Conservation (phyloP, 2,113 vertebrate genomes). For the Lycaon pictus region DNA sequence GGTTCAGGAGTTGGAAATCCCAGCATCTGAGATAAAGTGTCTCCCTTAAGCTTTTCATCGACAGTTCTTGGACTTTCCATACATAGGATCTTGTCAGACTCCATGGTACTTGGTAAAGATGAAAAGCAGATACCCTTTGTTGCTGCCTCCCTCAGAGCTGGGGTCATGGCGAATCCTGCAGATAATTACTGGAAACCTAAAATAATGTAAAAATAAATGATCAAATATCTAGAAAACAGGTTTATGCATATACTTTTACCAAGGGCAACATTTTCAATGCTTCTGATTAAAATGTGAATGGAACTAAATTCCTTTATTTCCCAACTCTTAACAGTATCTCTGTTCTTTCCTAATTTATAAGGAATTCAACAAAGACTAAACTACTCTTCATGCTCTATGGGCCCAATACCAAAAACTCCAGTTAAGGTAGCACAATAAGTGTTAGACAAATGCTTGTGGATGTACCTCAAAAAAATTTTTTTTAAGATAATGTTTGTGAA, state of each 20-base stretch:
- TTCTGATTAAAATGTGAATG: slow-evolving; percentile 64
- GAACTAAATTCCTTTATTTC: background rate
- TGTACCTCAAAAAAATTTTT: background rate
- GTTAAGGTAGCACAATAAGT: background rate
- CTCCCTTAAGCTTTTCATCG: slow-evolving; percentile 88
- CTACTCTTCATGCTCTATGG: background rate
- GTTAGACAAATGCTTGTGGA: background rate
- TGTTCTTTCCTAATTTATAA: background rate
- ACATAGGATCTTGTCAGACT: slow-evolving; percentile 87
- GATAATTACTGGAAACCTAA: slow-evolving; percentile 88
- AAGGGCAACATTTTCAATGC: slow-evolving; percentile 38
- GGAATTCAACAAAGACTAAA: slow-evolving; percentile 23
- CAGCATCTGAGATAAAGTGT: slow-evolving; percentile 88
- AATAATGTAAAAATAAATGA: slow-evolving; percentile 86
- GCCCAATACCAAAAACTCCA: slow-evolving; percentile 14
- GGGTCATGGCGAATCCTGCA: slow-evolving; percentile 91
- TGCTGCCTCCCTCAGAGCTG: slow-evolving; percentile 92
- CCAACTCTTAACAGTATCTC: background rate
- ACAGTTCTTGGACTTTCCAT: slow-evolving; percentile 87
- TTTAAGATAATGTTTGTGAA: background rate
- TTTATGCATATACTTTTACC: slow-evolving; percentile 53
- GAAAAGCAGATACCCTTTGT: slow-evolving; percentile 93
- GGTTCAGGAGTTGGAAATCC: slow-evolving; percentile 88
- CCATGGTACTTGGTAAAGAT: slow-evolving; percentile 89
- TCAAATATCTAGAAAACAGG: slow-evolving; percentile 77